These are phyloP conservation scores for Esperia sulphurella DNA, from an alignment of 2,888 invertebrate genomes.

Conservation along the genomic window DNA sequence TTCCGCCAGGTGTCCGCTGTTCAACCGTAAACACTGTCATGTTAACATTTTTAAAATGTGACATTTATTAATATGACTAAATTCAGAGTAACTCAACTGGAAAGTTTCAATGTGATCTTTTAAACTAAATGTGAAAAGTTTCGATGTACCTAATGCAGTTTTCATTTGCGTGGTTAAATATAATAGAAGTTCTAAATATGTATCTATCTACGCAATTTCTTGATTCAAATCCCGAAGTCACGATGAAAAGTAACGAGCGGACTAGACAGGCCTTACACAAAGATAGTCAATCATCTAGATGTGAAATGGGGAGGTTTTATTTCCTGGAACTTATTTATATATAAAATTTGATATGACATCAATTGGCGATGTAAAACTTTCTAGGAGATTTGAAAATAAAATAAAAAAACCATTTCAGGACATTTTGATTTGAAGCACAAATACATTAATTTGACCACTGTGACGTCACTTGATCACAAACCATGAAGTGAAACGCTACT, in stretches of 20 bases:
- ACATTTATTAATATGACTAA: slow-evolving; percentile 18
- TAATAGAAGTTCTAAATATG: neutral
- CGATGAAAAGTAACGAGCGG: slow-evolving; percentile 13
- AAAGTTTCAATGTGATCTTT: slow-evolving; percentile 9
- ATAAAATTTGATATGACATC: too few relatives aligned
- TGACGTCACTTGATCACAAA: too few relatives aligned
- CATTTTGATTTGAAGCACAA: too few relatives aligned
- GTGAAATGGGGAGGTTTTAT: too few relatives aligned
- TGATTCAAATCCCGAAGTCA: slow-evolving; percentile 2
- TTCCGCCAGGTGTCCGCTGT: slow-evolving; percentile 44
- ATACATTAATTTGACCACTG: too few relatives aligned
- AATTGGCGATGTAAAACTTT: too few relatives aligned
- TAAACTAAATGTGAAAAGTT: neutral
- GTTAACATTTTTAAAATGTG: slow-evolving; percentile 58
- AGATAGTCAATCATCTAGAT: neutral
- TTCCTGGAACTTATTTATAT: too few relatives aligned
- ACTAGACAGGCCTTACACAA: slow-evolving; percentile 5
- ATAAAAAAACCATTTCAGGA: too few relatives aligned
- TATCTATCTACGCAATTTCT: neutral
- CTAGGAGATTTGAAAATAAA: too few relatives aligned
- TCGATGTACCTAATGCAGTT: neutral
- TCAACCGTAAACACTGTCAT: slow-evolving; percentile 38
- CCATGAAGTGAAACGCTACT: too few relatives aligned
- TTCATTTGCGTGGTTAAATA: too few relatives aligned
- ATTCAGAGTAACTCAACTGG: slow-evolving; percentile 18